Base-by-base conservation (phyloP, 2,113 vertebrate species). In the Mustela lutreola region DNA sequence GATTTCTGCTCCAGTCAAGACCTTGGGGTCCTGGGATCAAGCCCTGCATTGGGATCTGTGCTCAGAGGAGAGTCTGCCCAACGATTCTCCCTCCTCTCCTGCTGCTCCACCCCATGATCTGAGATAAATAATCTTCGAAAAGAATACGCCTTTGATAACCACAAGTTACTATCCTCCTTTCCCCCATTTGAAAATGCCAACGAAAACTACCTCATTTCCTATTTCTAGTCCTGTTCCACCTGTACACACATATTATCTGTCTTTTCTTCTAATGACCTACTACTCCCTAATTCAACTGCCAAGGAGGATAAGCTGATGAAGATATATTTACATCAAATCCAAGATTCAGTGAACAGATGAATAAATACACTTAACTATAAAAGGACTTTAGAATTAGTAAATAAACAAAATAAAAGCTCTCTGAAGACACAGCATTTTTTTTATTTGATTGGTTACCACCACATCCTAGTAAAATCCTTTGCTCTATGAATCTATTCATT, bases 401-500 rank as follows among this genome's bases (percentile, higher is more conserved):
- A 39, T 21, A 91, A 1, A 48, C 4, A 95, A 18, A 92, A 94
- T 12, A 93, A 48, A 80, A 93, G 36, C 22, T 60, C n/a, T 80
- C 73, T 36, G 71, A 97, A 97, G 11, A 92, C 3, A 24, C 15
- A 42, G 1, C 2, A 94, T 62, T 56, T 53, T 53, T 53, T 56
- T 56, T 6, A 56, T 82, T 95, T 91, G 79, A 93, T 93, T 89
- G 36, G 84, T 67, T 82, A 42, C 16, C 16, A 45, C 21, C 21
- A 92, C 2, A 83, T 67, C 48, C 67, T 91, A 58, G 92, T 50
- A 90, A 94, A 96, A 50, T 92, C 42, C 45, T 70, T 76, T 91
- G 21, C 22, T 91, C 48, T 50, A 73, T 65, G 82, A 93, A 87
- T 81, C 70, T 67, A 62, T 63, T 73, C 4, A 90, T 65, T 91